phyloP scores from a whole-genome alignment of 2,113 vertebrate species.

The Manacus vitellinus region DNA sequence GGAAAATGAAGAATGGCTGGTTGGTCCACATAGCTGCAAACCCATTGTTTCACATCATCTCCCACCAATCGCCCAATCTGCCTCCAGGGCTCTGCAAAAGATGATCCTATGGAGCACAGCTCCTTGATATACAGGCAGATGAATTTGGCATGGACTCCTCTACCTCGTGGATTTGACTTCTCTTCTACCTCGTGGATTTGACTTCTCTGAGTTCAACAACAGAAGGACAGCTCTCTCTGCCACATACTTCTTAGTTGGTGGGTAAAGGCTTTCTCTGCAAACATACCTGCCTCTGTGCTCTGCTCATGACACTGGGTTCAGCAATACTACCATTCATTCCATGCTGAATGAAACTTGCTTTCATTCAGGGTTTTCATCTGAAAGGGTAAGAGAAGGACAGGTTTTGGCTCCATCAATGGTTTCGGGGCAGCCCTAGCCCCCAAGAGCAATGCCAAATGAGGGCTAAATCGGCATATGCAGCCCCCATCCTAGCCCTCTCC shows the following conservation, averaged over 20 bases:
- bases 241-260: neutral
- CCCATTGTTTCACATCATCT: neutral
- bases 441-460: neutral
- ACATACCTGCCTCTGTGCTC: neutral
- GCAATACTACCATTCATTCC: neutral
- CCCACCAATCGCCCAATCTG: neutral
- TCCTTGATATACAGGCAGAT: neutral
- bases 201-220: neutral
- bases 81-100: neutral
- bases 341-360: neutral
- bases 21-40: constrained; percentile 18
- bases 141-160: neutral
- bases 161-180: neutral
- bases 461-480: neutral
- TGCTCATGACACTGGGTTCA: neutral
- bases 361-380: neutral
- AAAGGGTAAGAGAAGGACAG: neutral
- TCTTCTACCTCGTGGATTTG: neutral
- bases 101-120: neutral
- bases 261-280: neutral
- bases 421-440: neutral
- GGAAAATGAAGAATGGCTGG: constrained; percentile 25
- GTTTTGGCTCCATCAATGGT: neutral
- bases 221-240: neutral
- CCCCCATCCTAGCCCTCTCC: neutral